These are phyloP conservation scores for Leiothrix lutea DNA, from an alignment of 2,113 vertebrate genomes.

Conservation along the genomic window DNA sequence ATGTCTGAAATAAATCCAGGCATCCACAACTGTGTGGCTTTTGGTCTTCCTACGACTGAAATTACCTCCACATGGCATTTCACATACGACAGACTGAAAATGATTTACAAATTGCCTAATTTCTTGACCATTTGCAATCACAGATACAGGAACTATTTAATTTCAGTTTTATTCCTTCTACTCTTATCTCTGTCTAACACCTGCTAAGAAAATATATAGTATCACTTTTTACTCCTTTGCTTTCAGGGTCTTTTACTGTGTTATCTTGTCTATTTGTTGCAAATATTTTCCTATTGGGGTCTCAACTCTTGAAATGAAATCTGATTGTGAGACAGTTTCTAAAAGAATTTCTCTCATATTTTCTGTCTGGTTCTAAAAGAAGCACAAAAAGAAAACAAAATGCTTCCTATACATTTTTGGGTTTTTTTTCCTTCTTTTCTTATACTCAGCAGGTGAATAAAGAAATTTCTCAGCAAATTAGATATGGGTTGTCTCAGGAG, in stretches of 20 bases:
- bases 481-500: not conserved
- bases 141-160: not conserved
- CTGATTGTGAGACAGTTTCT: not conserved
- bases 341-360: not conserved
- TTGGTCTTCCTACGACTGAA: not conserved
- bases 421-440: not conserved
- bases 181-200: constrained; percentile 38
- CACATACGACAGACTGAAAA: not conserved
- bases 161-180: not conserved
- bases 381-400: not conserved
- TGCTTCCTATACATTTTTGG: not conserved
- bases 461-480: not conserved
- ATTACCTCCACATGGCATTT: not conserved
- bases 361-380: not conserved
- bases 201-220: not conserved
- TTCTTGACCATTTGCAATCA: not conserved
- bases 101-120: not conserved
- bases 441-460: not conserved
- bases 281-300: not conserved
- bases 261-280: not conserved
- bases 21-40: not conserved
- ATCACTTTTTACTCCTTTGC: not conserved
- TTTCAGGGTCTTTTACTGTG: not conserved
- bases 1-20: not conserved
- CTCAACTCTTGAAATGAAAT: not conserved